A percentile compares a stretch with the other conserved stretches of the same genome.
Evolutionary conservation across 2,113 vertebrate species (phyloP).

Genomic region (Pseudorasbora parva): DNA sequence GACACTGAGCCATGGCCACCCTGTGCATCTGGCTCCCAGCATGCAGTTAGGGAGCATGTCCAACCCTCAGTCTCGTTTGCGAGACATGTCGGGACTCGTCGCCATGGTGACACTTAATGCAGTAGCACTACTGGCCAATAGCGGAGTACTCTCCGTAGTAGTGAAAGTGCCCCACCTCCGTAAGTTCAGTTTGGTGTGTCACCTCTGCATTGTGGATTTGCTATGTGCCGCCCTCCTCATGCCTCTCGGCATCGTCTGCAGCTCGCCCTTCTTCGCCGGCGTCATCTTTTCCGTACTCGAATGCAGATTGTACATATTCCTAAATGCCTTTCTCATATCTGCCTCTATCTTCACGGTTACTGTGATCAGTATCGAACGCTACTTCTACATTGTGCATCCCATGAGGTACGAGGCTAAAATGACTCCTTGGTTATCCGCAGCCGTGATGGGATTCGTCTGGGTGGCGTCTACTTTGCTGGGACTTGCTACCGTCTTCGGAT

Average conservation of each 20-base stretch:
- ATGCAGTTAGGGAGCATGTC: slow-evolving; percentile 62
- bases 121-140: slow-evolving; percentile 85
- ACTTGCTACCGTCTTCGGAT: slow-evolving; percentile 79
- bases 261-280: slow-evolving; percentile 84
- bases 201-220: slow-evolving; percentile 89
- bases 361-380: slow-evolving; percentile 89
- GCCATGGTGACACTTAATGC: slow-evolving; percentile 86
- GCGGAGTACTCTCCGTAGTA: slow-evolving; percentile 84
- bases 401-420: slow-evolving; percentile 90
- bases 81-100: slow-evolving; percentile 81
- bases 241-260: slow-evolving; percentile 89
- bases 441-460: slow-evolving; percentile 84
- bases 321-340: slow-evolving; percentile 89
- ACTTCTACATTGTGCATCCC: slow-evolving; percentile 91
- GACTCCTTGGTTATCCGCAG: slow-evolving; percentile 82
- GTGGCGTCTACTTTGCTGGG: slow-evolving; percentile 80
- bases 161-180: slow-evolving; percentile 84
- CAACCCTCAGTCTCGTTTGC: slow-evolving; percentile 76
- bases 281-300: slow-evolving; percentile 84
- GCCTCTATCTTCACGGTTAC: slow-evolving; percentile 90
- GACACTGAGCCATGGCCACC: slow-evolving; percentile 34
- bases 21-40: slow-evolving; percentile 49
- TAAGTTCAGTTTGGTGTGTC: slow-evolving; percentile 88
- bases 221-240: slow-evolving; percentile 91
- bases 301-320: slow-evolving; percentile 87